Evolutionary conservation across 2,113 vertebrate species (phyloP).

Genomic region (Heteronetta atricapilla): DNA sequence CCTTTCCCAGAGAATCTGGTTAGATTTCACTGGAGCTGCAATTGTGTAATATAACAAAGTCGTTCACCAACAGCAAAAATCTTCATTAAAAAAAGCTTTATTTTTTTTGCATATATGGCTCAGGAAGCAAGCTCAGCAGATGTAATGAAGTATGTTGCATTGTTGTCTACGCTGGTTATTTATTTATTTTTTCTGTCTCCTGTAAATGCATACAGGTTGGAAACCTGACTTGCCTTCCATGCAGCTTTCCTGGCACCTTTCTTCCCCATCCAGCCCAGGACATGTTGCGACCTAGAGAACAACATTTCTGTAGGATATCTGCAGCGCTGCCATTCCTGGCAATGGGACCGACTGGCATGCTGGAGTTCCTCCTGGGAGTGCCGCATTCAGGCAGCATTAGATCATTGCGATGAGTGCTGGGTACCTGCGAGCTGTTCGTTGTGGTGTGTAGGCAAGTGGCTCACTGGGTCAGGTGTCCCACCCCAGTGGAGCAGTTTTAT

Average conservation of each 20-base stretch:
- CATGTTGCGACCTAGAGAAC: neutral
- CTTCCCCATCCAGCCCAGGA: neutral
- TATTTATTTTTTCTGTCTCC: neutral
- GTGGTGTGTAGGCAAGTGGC: neutral
- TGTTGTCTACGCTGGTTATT: neutral
- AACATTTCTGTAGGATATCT: neutral
- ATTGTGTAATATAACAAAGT: neutral
- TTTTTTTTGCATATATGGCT: neutral
- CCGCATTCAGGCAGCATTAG: neutral
- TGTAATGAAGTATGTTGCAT: neutral
- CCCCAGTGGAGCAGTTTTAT: neutral
- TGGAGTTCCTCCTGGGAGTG: neutral
- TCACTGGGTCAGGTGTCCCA: neutral
- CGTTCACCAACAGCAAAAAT: neutral
- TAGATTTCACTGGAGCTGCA: neutral
- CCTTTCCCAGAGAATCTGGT: neutral
- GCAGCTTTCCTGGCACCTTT: neutral
- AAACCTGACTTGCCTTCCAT: neutral
- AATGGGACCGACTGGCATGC: neutral
- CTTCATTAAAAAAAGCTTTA: neutral
- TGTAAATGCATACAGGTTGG: neutral
- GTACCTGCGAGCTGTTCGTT: neutral
- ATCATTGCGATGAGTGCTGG: neutral
- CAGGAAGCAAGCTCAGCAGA: neutral
- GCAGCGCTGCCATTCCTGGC: neutral